Evolutionary conservation across 2,797 vertebrate genomes (phyloP).

Genomic region (Lagorchestes hirsutus): DNA sequence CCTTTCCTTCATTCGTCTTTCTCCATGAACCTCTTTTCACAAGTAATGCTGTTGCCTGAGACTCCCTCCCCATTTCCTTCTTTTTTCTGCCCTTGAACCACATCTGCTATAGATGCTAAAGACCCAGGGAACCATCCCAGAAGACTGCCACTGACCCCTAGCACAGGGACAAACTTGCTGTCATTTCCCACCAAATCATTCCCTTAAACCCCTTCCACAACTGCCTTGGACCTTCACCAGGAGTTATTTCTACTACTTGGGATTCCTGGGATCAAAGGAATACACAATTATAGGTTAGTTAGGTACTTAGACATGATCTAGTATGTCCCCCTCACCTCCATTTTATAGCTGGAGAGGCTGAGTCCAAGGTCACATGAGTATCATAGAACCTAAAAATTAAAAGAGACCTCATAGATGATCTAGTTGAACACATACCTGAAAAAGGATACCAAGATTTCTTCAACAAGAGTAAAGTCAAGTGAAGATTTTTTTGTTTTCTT

Average conservation of each 20-base stretch:
- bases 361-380: neutral
- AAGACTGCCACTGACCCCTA: neutral
- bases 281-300: neutral
- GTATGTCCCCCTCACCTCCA: neutral
- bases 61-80: neutral
- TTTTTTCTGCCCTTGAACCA: neutral
- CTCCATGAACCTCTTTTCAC: neutral
- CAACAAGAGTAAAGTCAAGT: neutral
- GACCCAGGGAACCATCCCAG: neutral
- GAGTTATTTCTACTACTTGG: neutral
- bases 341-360: neutral
- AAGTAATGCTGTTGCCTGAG: neutral
- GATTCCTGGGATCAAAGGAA: neutral
- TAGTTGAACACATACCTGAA: too few species aligned
- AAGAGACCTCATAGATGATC: too few species aligned
- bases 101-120: neutral
- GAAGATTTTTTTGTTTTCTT: neutral
- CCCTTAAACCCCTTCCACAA: neutral
- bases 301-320: neutral
- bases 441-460: neutral
- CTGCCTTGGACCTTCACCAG: neutral
- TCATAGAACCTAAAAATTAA: neutral
- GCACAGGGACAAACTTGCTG: neutral
- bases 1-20: neutral
- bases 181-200: neutral